Conservation (phyloP, 1,140 invertebrate genomes). For the Lasaia peninsularis region DNA sequence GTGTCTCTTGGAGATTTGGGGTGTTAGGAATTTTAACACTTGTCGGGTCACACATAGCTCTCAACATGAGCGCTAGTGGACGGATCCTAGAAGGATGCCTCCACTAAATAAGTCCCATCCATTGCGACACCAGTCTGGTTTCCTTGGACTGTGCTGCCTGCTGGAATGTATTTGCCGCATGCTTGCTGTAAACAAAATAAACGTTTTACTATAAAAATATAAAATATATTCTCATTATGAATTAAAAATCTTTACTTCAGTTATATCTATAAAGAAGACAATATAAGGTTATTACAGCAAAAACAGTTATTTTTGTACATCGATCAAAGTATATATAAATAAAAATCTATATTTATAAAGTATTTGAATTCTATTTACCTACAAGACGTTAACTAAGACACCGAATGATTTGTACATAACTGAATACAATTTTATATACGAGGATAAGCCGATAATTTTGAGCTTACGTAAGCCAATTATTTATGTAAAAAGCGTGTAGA, state of each 20-base stretch:
- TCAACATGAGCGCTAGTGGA: slow-evolving; percentile 55
- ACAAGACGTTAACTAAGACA: slow-evolving; percentile 1
- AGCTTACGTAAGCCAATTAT: slow-evolving; percentile 21
- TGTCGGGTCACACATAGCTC: slow-evolving; percentile 51
- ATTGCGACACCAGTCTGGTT: slow-evolving; percentile 87
- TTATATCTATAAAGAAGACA: too few species aligned
- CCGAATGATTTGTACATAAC: not conserved
- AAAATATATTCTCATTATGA: not conserved
- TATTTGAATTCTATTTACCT: too few species aligned
- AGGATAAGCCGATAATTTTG: not conserved
- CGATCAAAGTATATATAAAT: too few species aligned
- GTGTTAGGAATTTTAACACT: slow-evolving; percentile 11
- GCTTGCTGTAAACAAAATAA: slow-evolving; percentile 80
- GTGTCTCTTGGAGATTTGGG: slow-evolving; percentile 19
- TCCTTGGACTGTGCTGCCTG: slow-evolving; percentile 84
- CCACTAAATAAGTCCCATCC: slow-evolving; percentile 89
- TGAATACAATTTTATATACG: not conserved
- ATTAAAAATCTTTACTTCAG: not conserved
- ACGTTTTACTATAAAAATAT: not conserved
- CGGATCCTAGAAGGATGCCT: slow-evolving; percentile 85
- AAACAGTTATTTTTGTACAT: too few species aligned
- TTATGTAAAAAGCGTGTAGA: slow-evolving; percentile 21
- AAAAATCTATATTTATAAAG: too few species aligned
- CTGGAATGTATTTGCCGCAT: slow-evolving; percentile 90
- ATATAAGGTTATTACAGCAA: too few species aligned